Evolutionary conservation across 2,797 vertebrate genomes (phyloP).

Genomic region (Eurystomus glaucurus): DNA sequence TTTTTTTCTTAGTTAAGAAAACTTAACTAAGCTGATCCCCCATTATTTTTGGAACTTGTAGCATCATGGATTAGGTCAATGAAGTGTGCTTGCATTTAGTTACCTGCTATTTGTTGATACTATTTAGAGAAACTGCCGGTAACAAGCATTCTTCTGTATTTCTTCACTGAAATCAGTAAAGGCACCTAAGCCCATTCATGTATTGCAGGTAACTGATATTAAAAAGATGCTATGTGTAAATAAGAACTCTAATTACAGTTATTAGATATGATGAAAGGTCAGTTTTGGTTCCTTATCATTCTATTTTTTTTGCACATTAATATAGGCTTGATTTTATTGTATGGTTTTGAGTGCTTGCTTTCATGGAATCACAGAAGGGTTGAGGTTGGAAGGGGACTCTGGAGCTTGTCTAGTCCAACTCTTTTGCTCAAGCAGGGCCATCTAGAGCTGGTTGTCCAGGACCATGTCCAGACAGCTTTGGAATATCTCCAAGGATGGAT

Average conservation of each 20-base stretch:
- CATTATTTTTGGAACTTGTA: not conserved
- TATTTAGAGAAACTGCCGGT: not conserved
- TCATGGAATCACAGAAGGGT: not conserved
- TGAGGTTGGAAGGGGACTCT: not conserved
- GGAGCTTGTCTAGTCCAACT: not conserved
- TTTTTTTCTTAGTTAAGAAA: not conserved
- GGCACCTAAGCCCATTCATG: not conserved
- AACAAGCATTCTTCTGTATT: not conserved
- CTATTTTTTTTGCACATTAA: not conserved
- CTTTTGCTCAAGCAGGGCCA: not conserved
- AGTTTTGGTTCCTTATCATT: not conserved
- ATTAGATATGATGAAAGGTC: not conserved
- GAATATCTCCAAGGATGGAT: not conserved
- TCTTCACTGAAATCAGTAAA: not conserved
- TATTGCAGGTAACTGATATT: not conserved
- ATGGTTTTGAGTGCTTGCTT: not conserved
- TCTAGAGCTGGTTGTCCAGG: not conserved
- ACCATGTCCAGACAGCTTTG: not conserved
- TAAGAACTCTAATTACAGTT: not conserved
- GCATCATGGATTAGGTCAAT: not conserved
- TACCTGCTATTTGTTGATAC: not conserved
- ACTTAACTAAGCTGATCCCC: not conserved
- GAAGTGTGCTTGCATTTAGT: not conserved
- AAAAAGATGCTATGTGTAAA: not conserved
- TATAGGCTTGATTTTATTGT: not conserved